Evolutionary conservation across 1,140 invertebrate genomes (phyloP), one percentile per base, ranked within the genome.

Genomic region (Lepidurus packardi): DNA sequence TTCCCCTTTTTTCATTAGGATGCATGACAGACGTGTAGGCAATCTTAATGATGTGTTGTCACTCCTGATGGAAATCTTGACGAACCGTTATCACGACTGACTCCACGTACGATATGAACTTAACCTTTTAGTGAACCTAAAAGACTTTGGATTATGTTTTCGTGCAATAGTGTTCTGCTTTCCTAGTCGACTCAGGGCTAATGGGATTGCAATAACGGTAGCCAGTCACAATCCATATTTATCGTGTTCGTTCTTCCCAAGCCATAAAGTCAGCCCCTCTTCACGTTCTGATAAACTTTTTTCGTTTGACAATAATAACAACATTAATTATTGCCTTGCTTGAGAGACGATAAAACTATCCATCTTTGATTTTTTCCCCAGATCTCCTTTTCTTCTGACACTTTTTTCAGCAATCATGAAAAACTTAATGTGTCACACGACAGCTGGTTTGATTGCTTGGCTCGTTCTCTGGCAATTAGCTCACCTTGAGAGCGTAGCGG

Each of bases 1-100:
- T 13, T 7, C 53, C 34, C 53, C n/a, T 65, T 65, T 47, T 47
- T 65, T 65, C 53, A 65, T 65, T 65, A 65, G 53, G 53, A 65
- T 65, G 53, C 53, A 65, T 21, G 53, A 65, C 1, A 65, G 53
- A 65, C 53, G 53, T 65, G 53, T 65, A 65, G 53, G 53, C 8
- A 21, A 65, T 65, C 16, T 65, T 65, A 65, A 65, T 65, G 53
- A 65, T 21, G 13, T 65, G 53, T 65, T 65, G 21, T 65, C 53
- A 21, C 21, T n/a, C 13, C 21, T 65, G 53, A 21, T 65, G 13
- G 21, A 65, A 21, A 65, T 65, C 21, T 65, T 65, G 13, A 16
- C 53, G 53, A 7, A 65, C 53, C 53, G 53, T 65, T 65, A 65
- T 16, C 53, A 13, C 8, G 16, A 21, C 16, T 65, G 53, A 65